A percentile compares a stretch with the other conserved stretches of the same genome.
These are phyloP conservation scores for Therioaphis trifolii DNA, from an alignment of 2,888 invertebrate genomes.

Conservation along the genomic window DNA sequence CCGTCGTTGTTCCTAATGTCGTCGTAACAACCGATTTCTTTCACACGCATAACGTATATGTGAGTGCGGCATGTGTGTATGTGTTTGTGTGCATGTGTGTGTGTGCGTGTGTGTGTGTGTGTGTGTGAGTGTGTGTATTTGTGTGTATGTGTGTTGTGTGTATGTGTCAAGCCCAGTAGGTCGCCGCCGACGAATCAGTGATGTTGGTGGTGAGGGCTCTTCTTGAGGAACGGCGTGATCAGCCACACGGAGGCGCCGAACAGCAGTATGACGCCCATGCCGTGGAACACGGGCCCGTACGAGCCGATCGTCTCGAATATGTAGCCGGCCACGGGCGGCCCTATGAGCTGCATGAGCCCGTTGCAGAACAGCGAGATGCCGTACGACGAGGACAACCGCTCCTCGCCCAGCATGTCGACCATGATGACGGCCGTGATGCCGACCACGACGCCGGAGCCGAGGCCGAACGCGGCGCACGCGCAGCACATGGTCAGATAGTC, in stretches of 20 bases:
- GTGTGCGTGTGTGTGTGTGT: neutral
- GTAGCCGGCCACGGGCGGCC: conserved; percentile 85
- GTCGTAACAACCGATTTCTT: too few species aligned
- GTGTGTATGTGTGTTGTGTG: neutral
- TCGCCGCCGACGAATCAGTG: neutral
- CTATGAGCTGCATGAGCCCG: conserved; percentile 82
- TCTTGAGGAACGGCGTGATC: conserved; percentile 75
- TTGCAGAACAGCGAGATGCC: conserved; percentile 88
- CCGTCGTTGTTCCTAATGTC: too few species aligned
- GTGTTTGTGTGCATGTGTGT: neutral
- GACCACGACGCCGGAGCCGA: conserved; percentile 86
- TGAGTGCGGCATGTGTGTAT: neutral
- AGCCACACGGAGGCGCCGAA: conserved; percentile 81
- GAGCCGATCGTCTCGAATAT: conserved; percentile 76
- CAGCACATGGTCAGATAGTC: conserved; percentile 76
- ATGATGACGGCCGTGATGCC: conserved; percentile 88
- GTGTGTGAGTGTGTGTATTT: neutral
- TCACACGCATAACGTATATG: neutral
- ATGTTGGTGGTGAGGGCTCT: conserved; percentile 20
- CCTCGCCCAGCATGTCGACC: conserved; percentile 87
- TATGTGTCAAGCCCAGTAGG: neutral
- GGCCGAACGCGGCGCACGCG: conserved; percentile 82
- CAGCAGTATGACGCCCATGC: conserved; percentile 79
- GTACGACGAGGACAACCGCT: conserved; percentile 85
- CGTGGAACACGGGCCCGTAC: conserved; percentile 79